Base-by-base conservation (phyloP, 2,888 invertebrate genomes). In the Trachelus troglodyta region DNA sequence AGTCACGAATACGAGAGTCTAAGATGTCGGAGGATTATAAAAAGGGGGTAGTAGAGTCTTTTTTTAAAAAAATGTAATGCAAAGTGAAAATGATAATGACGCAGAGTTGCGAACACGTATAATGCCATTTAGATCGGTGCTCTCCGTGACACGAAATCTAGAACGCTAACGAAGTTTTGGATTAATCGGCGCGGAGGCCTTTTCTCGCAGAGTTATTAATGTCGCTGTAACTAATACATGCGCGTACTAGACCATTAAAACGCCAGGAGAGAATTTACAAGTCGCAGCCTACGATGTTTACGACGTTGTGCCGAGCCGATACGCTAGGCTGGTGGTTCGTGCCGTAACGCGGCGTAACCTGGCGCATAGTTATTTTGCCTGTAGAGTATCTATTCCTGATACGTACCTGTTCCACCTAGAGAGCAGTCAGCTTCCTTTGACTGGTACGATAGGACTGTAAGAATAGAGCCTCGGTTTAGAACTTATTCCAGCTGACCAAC, bases 171-270 rank as follows among this genome's bases (percentile, higher is more conserved):
- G 9, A 56, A 56, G 56, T 56, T 56, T 56, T 2, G 56, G 56
- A 56, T 56, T 56, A 56, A 56, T 56, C 56, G 56, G 23, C 56
- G 23, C 56, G 56, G 56, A 34, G 33, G 71, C 71, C 71, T 71
- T 71, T 34, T 34, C 31, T 34, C 83, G 85, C 34, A 73, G 86
- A 87, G 89, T 91, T 91, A 91, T 90, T 90, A 91, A 91, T 90
- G 90, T 85, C 82, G 85, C 79, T 87, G 91, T 85, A 86, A 90
- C 87, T 89, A 91, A 90, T 90, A 90, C 90, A 89, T 87, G 87
- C 86, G 85, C 87, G 83, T 80, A 75, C 79, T 84, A 85, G 87
- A 84, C 89, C 90, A 88, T 91, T 91, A 91, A 91, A 90, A 90
- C 89, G 90, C 90, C 90, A 90, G 83, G 86, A 85, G 86, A 86